Percentiles rank a stretch among this genome's conserved stretches.
phyloP scores from a whole-genome alignment of 2,113 vertebrate species.

The Atractosteus spatula region DNA sequence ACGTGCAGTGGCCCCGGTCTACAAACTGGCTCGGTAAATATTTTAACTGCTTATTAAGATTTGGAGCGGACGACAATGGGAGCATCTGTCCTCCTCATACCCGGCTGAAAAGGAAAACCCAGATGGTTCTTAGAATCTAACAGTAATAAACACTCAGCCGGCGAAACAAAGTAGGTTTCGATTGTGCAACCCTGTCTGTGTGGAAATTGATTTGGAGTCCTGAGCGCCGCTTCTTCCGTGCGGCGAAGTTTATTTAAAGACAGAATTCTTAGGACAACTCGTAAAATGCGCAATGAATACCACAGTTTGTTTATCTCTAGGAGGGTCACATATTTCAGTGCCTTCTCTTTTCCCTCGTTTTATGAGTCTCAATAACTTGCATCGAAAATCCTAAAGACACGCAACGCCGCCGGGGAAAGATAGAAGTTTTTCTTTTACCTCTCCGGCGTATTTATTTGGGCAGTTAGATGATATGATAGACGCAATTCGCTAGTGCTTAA shows the following conservation, averaged over 20 bases:
- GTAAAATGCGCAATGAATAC: constrained; percentile 72
- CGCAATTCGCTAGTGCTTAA: too few species aligned
- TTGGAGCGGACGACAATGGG: constrained; percentile 85
- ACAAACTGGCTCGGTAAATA: constrained; percentile 89
- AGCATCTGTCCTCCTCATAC: constrained; percentile 87
- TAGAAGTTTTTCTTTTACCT: too few species aligned
- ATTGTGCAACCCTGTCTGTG: constrained; percentile 3
- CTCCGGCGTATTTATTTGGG: too few species aligned
- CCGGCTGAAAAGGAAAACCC: constrained; percentile 76
- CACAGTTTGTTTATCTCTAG: constrained; percentile 73
- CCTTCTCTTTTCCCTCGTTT: constrained; percentile 60
- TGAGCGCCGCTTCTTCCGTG: constrained; percentile 34
- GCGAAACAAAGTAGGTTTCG: constrained; percentile 50
- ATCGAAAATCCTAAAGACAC: constrained; percentile 55
- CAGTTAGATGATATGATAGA: too few species aligned
- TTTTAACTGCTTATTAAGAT: constrained; percentile 99
- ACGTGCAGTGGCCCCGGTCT: constrained; percentile 61
- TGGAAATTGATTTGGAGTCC: constrained; percentile 55
- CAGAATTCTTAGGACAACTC: constrained; percentile 63
- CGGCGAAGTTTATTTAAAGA: constrained; percentile 54
- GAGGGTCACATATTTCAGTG: constrained; percentile 67
- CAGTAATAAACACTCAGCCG: constrained; percentile 65
- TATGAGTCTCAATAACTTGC: constrained; percentile 62
- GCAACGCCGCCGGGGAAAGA: constrained; percentile 44
- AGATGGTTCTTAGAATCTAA: constrained; percentile 85